Percentiles rank a stretch among this genome's conserved stretches.
Evolutionary conservation across 2,113 vertebrate genomes (phyloP).

Genomic region (Mixornis gularis): DNA sequence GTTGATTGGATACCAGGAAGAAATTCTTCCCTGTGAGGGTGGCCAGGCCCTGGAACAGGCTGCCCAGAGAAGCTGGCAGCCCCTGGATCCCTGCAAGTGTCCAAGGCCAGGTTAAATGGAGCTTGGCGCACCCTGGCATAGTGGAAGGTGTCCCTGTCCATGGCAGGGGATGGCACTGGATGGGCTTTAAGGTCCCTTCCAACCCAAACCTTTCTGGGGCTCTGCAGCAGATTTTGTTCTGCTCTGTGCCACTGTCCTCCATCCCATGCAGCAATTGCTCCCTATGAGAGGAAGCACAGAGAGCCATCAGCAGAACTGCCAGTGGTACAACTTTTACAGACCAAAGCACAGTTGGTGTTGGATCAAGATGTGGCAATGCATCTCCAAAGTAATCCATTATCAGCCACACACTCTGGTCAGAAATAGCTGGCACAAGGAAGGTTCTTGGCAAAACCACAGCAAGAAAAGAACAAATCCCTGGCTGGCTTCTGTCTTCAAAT

Average conservation of each 20-base stretch:
- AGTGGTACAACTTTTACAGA: neutral
- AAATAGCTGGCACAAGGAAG: neutral
- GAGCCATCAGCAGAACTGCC: neutral
- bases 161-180: neutral
- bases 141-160: neutral
- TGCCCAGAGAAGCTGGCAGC: neutral
- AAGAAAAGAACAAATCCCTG: neutral
- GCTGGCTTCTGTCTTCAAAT: neutral
- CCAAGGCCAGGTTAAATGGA: neutral
- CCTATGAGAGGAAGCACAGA: neutral
- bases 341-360: neutral
- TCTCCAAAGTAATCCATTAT: neutral
- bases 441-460: neutral
- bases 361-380: neutral
- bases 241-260: neutral
- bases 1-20: neutral
- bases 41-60: neutral
- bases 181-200: neutral
- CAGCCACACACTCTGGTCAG: neutral
- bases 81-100: neutral
- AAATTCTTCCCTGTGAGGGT: neutral
- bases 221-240: fast-evolving
- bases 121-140: neutral
- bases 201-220: neutral
- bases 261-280: neutral